Evolutionary conservation across 2,888 invertebrate genomes (phyloP), one percentile per base, ranked within the genome.

Genomic region (Dolichomitus sp.): DNA sequence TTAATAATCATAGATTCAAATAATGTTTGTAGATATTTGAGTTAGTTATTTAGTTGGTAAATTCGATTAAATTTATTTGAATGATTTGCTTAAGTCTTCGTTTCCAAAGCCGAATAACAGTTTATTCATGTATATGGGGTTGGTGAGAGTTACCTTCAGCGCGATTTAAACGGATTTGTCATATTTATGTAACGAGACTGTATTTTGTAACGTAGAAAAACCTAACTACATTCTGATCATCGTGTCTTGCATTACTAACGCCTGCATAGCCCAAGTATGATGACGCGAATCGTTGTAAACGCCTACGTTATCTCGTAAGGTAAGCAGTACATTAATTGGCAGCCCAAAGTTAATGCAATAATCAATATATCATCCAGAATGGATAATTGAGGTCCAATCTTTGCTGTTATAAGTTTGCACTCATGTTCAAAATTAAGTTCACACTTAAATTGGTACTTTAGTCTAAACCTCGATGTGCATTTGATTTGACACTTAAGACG

Each of bases 181-280:
- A 69, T 65, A 74, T 48, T 63, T 69, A 65, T 69, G 33, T 40
- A 50, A 82, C 81, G 69, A 27, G 77, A 73, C 68, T 81, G 68
- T 78, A 82, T 69, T 57, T 69, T 69, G 54, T 74, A 74, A 78
- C 81, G 45, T 54, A 78, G 54, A 69, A 42, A 74, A 70, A 78
- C 66, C 61, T 78, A 81, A 69, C 68, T 74, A 65, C 42, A 73
- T 74, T 79, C 40, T 63, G 78, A 79, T 59, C 73, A 82, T 78
- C 63, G 69, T 74, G 74, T 70, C 76, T 69, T 74, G 78, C 65
- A 81, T 59, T 65, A 84, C 74, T 59, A 54, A 69, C 73, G 65
- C 61, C 70, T 74, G 59, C 61, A 37, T 73, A 72, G 61, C 40
- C 69, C 54, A 68, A 76, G 77, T 69, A 52, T 68, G 75, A 74